A percentile compares a stretch with the other conserved stretches of the same genome.
phyloP scores from a whole-genome alignment of 2,888 invertebrate genomes.

The Sinhomidia bicolor region DNA sequence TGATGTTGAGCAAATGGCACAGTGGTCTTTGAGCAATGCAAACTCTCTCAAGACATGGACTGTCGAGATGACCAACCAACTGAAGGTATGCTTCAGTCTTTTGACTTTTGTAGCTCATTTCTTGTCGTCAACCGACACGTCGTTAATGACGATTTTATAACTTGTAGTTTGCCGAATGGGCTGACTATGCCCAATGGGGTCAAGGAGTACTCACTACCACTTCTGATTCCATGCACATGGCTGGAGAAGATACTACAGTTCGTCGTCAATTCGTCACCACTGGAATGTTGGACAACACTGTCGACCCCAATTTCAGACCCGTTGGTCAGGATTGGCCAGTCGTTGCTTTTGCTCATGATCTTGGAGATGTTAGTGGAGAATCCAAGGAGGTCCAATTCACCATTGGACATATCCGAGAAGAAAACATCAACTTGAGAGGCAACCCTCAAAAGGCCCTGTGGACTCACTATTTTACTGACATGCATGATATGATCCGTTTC shows the following conservation, averaged over 20 bases:
- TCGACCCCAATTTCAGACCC: conserved; percentile 74
- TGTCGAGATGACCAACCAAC: conserved; percentile 54
- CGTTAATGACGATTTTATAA: no score
- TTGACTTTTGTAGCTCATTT: no score
- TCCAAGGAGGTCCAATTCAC: conserved; percentile 61
- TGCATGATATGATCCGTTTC: conserved; percentile 69
- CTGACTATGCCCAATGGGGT: conserved; percentile 76
- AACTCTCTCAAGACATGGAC: conserved; percentile 69
- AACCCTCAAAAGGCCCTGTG: conserved; percentile 73
- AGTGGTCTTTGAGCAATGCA: conserved; percentile 61
- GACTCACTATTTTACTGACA: conserved; percentile 64
- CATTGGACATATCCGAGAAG: conserved; percentile 75
- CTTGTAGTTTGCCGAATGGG: conserved; percentile 67
- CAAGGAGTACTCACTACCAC: conserved; percentile 71
- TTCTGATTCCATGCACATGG: conserved; percentile 52
- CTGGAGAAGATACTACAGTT: conserved; percentile 62
- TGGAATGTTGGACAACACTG: conserved; percentile 69
- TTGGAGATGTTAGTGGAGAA: conserved; percentile 58
- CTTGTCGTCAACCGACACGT: no score
- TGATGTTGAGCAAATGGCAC: conserved; percentile 40
- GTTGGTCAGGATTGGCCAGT: conserved; percentile 76
- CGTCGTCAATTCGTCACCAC: conserved; percentile 59
- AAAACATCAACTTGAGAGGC: conserved; percentile 69
- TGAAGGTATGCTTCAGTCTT: no score
- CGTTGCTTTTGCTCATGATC: conserved; percentile 74